Conservation (phyloP, 2,888 invertebrate species). For the Nasonia oneida region DNA sequence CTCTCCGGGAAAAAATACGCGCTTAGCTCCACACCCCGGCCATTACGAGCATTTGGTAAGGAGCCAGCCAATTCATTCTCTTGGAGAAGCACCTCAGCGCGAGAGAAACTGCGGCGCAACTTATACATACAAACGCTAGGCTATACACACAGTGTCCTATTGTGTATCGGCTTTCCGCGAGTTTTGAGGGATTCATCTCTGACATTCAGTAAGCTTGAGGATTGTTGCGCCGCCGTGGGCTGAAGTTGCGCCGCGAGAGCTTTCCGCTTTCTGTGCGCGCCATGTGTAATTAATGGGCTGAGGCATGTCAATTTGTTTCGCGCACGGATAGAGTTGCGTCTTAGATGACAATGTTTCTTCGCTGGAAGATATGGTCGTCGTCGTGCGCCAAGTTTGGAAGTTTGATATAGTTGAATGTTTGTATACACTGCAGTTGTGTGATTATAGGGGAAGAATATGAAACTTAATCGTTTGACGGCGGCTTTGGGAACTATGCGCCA, state of each 20-base stretch:
- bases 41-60: constrained; percentile 8
- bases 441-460: not conserved
- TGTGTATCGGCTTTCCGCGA: constrained; percentile 8
- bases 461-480: not conserved
- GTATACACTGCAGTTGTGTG: not conserved
- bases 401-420: not conserved
- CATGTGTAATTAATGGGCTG: not conserved
- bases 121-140: not conserved
- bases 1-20: not conserved
- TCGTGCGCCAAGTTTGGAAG: not conserved
- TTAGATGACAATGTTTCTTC: not conserved
- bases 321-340: not conserved
- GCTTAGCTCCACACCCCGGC: not conserved
- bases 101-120: not conserved
- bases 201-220: constrained; percentile 15
- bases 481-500: not conserved
- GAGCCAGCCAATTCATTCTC: constrained; percentile 6
- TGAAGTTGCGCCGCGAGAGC: not conserved
- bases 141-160: not conserved
- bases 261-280: not conserved
- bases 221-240: no score
- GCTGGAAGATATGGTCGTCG: not conserved
- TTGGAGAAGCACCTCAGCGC: not conserved
- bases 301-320: not conserved
- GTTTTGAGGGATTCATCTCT: constrained; percentile 6